Base-by-base conservation (phyloP, 2,888 invertebrate genomes). In the Doris montereyensis region DNA sequence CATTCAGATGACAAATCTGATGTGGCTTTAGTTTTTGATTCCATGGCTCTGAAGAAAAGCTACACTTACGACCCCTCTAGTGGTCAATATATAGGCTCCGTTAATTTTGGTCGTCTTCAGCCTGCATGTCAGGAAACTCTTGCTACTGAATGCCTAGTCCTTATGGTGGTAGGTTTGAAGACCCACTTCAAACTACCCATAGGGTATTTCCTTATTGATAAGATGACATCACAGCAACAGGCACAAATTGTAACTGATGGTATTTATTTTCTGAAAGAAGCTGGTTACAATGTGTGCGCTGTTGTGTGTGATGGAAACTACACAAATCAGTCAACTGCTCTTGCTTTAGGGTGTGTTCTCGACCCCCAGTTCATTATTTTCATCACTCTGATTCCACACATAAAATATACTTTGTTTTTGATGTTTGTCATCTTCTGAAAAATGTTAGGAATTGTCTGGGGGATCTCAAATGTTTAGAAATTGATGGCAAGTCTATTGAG, bases 191-290 rank as follows among this genome's bases (percentile, higher is more conserved):
- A 70, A 32, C 5, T 32, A 34, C 70, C 30, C n/a, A 28, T 70
- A 10, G 70, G 70, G 17, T 30, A 10, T 34, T 70, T 68, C 34
- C 5, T 70, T n/a, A 70, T 70, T n/a, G 70, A 70, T 24, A 70
- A 70, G n/a, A 70, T 70, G 30, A 30, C n/a, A 3, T n/a, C 70
- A 17, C 1, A 10, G 2, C 30, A 34, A 17, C 70, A 70, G n/a
- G 70, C 34, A 3, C 70, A 70, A n/a, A 4, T 70, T 10, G 70
- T 70, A 2, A 70, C 5, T n/a, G 70, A 32, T 70, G 70, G n/a
- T 13, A 5, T 70, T n/a, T 32, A 30, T 28, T 70, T 70, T 1
- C n/a, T 70, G 32, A 8, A 2, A 30, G 70, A 70, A 2, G 24
- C 32, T 30, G 70, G 32, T 5, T 41, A 10, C 52, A 41, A 41